Conservation (phyloP, 2,797 vertebrate genomes). For the Brachyrhaphis roseni region DNA sequence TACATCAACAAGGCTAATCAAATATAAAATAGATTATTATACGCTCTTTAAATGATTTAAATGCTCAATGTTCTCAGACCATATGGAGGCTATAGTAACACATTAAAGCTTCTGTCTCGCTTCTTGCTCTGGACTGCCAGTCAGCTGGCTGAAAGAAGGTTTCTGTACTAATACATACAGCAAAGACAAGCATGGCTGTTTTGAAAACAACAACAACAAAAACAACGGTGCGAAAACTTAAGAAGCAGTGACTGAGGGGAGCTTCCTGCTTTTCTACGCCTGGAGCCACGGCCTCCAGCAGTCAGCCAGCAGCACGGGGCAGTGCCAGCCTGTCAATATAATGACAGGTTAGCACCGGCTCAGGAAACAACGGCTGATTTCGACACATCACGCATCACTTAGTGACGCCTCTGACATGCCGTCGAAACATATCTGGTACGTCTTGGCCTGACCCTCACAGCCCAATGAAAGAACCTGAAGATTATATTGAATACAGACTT, state of each 20-base stretch:
- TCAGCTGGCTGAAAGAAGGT: neutral
- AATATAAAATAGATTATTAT: neutral
- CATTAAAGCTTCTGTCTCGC: neutral
- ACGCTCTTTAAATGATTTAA: neutral
- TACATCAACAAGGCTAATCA: neutral
- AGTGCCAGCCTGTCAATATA: neutral
- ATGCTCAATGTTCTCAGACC: neutral
- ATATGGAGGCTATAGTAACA: neutral
- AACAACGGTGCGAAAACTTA: neutral
- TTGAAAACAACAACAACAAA: neutral
- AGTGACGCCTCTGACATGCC: neutral
- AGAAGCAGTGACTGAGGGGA: too few species aligned
- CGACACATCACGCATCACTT: neutral
- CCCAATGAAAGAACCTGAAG: neutral
- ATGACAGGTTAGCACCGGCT: neutral
- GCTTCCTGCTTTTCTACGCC: neutral
- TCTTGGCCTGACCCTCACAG: neutral
- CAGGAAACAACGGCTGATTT: neutral
- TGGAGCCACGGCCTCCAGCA: neutral
- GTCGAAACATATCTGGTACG: neutral
- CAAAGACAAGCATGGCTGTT: neutral
- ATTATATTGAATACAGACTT: neutral
- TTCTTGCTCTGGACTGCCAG: neutral
- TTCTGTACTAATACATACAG: neutral
- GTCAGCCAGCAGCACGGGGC: neutral